Evolutionary conservation across 2,113 vertebrate genomes (phyloP), one percentile per base, ranked within the genome.

Genomic region (Larimichthys polyactis): DNA sequence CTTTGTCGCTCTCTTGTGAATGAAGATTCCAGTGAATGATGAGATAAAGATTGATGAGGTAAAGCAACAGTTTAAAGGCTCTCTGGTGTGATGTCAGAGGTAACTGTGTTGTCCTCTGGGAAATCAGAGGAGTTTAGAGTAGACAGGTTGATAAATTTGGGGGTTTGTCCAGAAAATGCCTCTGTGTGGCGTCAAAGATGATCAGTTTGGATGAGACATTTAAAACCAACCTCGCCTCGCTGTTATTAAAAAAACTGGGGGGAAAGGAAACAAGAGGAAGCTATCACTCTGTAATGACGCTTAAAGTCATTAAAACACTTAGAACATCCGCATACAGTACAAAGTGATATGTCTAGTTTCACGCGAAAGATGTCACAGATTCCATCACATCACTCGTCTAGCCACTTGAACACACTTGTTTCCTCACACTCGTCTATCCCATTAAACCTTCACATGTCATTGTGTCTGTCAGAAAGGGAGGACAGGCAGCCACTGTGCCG

Each of bases 361-460:
- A 57, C 15, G 14, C 0, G 36, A 32, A 77, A 55, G 65, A 51
- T 46, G 77, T 74, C 36, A 85, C 44, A 57, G 48, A 68, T 48
- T 17, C 69, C 54, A 32, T n/a, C 48, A 14, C 43, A 11, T 84
- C 82, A 44, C 59, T 85, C 60, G 0, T 43, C 54, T 7, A 0
- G 4, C 20, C 48, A 55, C 66, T 79, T 51, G 32, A 72, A 65
- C 44, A 54, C 65, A 15, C 77, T 65, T 6, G 8, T 44, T 52
- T 3, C 15, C 22, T 43, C 60, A 10, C 36, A 40, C 36, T 40
- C 63, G 64, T 63, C 36, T 2, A 49, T 63, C 59, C 82, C 62
- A 29, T 75, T 66, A 76, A 69, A 65, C 32, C 55, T 14, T 84
- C 78, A 58, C 69, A 5, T 57, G 75, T 70, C 63, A 60, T 11